A percentile compares a stretch with the other conserved stretches of the same genome.
These are phyloP conservation scores for Therioaphis trifolii DNA, from an alignment of 2,888 invertebrate species.

Conservation along the genomic window DNA sequence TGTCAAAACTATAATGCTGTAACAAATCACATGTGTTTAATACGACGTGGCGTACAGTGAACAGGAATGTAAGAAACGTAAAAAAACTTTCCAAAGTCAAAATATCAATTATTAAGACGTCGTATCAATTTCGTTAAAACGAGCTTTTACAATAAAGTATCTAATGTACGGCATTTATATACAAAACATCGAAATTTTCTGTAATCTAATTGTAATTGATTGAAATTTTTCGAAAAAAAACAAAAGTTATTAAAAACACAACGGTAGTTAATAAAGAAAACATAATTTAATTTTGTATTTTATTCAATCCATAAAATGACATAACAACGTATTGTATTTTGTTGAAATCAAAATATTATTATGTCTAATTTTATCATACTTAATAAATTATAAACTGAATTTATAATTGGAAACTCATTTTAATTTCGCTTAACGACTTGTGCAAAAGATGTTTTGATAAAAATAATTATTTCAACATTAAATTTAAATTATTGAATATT, in stretches of 20 bases:
- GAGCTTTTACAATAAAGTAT: background rate
- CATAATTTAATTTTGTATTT: background rate
- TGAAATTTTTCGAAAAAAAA: background rate
- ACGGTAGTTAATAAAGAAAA: conserved; percentile 36
- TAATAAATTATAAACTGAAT: no score
- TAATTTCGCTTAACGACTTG: background rate
- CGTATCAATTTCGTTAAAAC: background rate
- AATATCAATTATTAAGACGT: background rate
- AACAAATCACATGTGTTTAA: no score
- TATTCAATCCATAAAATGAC: background rate
- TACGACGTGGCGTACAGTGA: no score
- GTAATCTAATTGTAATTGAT: background rate
- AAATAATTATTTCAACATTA: conserved; percentile 2
- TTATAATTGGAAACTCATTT: no score
- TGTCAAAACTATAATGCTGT: no score
- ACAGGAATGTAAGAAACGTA: no score
- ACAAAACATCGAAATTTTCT: background rate
- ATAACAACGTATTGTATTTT: no score
- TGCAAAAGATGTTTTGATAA: no score
- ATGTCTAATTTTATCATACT: no score
- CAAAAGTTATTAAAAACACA: conserved; percentile 20
- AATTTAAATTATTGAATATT: background rate
- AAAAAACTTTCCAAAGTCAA: no score
- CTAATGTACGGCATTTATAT: conserved; percentile 1
- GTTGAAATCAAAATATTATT: no score